Conservation (phyloP, 92 coral and sea anemone species). For the Porites rus region DNA sequence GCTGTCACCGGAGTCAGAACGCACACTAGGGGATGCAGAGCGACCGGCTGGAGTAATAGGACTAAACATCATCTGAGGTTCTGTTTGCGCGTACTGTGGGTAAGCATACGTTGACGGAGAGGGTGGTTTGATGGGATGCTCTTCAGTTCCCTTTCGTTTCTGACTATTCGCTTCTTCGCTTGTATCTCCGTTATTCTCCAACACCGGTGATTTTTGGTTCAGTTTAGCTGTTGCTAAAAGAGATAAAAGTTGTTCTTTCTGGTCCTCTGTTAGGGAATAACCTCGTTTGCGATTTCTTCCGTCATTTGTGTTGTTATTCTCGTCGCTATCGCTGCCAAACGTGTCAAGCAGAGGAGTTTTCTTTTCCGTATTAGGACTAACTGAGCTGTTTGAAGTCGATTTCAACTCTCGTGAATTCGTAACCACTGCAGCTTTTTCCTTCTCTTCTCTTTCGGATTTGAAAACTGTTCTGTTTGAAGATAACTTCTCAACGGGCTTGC, state of each 20-base stretch:
- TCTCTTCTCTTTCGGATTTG: not conserved
- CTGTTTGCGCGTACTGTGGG: slow-evolving; percentile 47
- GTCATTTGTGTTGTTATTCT: not conserved
- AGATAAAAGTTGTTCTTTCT: slow-evolving; percentile 62
- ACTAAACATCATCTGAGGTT: slow-evolving; percentile 65
- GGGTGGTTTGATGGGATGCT: slow-evolving; percentile 57
- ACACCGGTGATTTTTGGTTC: not conserved
- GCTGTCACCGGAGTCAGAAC: slow-evolving; percentile 21
- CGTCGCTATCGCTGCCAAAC: not conserved
- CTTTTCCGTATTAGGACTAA: not conserved
- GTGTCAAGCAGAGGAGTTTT: not conserved
- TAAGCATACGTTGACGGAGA: slow-evolving; percentile 58
- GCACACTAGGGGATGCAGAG: slow-evolving; percentile 39
- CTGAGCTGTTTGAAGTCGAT: not conserved
- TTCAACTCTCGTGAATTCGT: not conserved
- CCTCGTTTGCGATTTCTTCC: slow-evolving; percentile 19
- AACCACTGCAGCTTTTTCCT: not conserved
- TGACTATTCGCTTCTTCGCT: not conserved
- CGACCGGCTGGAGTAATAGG: slow-evolving; percentile 84
- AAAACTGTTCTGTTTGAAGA: not conserved
- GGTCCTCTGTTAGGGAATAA: slow-evolving; percentile 50
- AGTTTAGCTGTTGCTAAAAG: slow-evolving; percentile 49
- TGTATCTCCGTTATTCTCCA: not conserved
- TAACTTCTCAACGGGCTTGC: not conserved
- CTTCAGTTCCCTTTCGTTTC: not conserved